Conservation (phyloP, 2,113 vertebrate genomes). For the Desmodus rotundus region DNA sequence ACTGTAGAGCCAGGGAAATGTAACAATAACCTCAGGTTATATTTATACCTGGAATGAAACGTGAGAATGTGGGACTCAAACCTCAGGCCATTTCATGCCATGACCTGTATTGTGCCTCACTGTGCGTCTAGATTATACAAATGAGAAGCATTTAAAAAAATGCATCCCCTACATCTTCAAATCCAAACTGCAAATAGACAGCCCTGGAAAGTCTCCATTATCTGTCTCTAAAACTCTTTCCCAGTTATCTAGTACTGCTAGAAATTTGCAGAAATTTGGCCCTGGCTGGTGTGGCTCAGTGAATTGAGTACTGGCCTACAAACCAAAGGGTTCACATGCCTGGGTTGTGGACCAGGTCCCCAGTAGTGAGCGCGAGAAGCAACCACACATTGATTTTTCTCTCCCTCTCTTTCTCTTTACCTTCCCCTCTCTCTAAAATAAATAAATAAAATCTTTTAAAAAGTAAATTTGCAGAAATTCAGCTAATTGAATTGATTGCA, state of each 20-base stretch:
- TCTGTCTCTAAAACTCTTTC: neutral
- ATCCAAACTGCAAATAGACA: neutral
- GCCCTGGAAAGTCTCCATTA: neutral
- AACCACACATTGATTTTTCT: no score
- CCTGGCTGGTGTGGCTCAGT: no score
- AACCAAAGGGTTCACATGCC: no score
- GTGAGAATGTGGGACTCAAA: neutral
- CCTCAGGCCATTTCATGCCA: neutral
- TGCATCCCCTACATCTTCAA: neutral
- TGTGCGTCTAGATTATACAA: neutral
- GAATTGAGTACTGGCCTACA: no score
- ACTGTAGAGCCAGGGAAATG: neutral
- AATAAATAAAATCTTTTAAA: no score
- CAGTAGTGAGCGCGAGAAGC: no score
- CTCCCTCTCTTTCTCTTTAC: no score
- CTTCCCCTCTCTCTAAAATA: no score
- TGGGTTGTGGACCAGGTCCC: no score
- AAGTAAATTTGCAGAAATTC: neutral
- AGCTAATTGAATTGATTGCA: neutral
- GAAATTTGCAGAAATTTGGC: neutral
- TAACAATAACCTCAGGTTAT: neutral
- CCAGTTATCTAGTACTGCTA: neutral
- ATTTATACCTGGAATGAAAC: neutral
- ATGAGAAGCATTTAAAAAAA: neutral
- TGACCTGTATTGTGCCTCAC: neutral